phyloP scores from a whole-genome alignment of 2,797 vertebrate genomes.

The Neoniphon sammara region DNA sequence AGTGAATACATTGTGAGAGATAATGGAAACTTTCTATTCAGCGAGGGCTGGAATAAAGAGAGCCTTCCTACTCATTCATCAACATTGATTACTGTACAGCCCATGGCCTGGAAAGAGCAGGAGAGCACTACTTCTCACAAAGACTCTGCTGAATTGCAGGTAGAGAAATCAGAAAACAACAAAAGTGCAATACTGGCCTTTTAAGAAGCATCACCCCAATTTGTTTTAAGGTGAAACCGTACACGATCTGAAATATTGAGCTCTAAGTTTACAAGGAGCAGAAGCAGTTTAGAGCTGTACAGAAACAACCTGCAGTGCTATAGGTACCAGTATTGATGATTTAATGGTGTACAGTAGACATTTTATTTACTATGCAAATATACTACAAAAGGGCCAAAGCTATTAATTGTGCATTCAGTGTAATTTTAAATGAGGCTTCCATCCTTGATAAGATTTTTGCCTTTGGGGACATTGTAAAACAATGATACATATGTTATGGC shows the following conservation, averaged over 20 bases:
- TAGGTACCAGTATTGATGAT: slow-evolving; percentile 22
- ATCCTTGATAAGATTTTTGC: slow-evolving; percentile 62
- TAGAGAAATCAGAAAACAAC: slow-evolving; percentile 79
- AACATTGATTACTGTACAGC: slow-evolving; percentile 91
- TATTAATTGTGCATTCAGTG: slow-evolving; percentile 54
- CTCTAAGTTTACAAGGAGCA: slow-evolving; percentile 40
- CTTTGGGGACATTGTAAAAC: slow-evolving; percentile 65
- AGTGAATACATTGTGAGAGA: slow-evolving; percentile 96
- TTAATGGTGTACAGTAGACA: slow-evolving; percentile 23
- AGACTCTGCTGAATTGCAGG: slow-evolving; percentile 80
- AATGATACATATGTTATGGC: slow-evolving; percentile 84
- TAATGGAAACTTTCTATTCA: slow-evolving; percentile 99
- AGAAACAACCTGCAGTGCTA: slow-evolving; percentile 22
- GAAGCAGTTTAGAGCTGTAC: slow-evolving; percentile 26
- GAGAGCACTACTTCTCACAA: slow-evolving; percentile 81
- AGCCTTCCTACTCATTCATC: slow-evolving; percentile 93
- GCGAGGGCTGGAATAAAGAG: slow-evolving; percentile 92
- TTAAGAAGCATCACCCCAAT: slow-evolving; percentile 81
- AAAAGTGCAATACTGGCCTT: slow-evolving; percentile 80
- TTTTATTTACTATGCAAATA: slow-evolving; percentile 51
- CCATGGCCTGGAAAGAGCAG: slow-evolving; percentile 81
- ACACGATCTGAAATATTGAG: slow-evolving; percentile 62
- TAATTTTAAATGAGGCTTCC: slow-evolving; percentile 46
- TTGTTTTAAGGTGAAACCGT: slow-evolving; percentile 77
- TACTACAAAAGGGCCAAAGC: slow-evolving; percentile 52